Percentiles rank a stretch among this genome's conserved stretches.
Evolutionary conservation across 2,888 invertebrate genomes (phyloP).

Genomic region (Drosophila leonis): DNA sequence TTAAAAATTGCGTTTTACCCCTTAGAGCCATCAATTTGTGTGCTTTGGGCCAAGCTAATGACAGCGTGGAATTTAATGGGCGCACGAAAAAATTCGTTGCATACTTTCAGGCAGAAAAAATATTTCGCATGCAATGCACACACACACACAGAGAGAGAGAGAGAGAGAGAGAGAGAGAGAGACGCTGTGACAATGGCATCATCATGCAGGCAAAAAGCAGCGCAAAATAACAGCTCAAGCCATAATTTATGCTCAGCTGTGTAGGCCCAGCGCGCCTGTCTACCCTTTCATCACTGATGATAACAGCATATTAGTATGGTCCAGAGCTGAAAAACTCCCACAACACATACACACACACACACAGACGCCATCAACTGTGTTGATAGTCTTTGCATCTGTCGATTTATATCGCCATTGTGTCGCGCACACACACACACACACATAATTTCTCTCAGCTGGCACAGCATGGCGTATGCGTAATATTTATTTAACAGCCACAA

Average conservation of each 20-base stretch:
- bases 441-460: constrained; percentile 13
- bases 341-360: no score
- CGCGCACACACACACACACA: constrained; percentile 25
- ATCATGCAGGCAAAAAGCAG: constrained; percentile 27
- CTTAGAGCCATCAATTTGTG: constrained; percentile 10
- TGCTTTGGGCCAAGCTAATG: constrained; percentile 51
- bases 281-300: constrained; percentile 77
- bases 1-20: constrained; percentile 3
- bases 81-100: constrained; percentile 52
- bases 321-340: constrained; percentile 26
- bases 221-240: constrained; percentile 21
- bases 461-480: constrained; percentile 61
- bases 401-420: constrained; percentile 67
- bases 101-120: constrained; percentile 51
- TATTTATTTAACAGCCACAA: constrained; percentile 62
- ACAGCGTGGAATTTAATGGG: constrained; percentile 41
- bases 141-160: not conserved
- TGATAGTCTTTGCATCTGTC: constrained; percentile 44
- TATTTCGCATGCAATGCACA: constrained; percentile 37
- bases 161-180: constrained; percentile 2
- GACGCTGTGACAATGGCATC: constrained; percentile 38
- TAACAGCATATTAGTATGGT: constrained; percentile 70
- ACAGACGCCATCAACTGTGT: constrained; percentile 3
- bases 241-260: constrained; percentile 64
- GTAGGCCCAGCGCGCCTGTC: constrained; percentile 55